Evolutionary conservation across 2,888 invertebrate genomes (phyloP).

Genomic region (Crioceris asparagi): DNA sequence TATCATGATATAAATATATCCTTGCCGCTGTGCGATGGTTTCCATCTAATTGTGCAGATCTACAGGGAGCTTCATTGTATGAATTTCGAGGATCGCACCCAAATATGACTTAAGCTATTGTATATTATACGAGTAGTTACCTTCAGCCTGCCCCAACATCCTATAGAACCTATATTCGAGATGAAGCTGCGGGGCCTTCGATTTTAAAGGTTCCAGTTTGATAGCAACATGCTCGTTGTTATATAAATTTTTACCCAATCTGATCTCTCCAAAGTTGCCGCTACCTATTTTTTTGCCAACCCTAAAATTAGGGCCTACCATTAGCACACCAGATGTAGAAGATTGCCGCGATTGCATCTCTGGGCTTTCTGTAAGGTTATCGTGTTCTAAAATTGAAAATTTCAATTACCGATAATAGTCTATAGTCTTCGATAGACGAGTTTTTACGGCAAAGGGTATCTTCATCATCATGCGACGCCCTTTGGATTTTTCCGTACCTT

Average conservation of each 20-base stretch:
- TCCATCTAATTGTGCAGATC: too few relatives aligned
- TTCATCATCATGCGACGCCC: constrained; percentile 17
- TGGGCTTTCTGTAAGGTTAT: constrained; percentile 17
- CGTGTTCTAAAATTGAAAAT: constrained; percentile 17
- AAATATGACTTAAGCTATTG: too few relatives aligned
- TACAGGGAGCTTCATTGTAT: too few relatives aligned
- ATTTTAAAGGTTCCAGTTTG: constrained; percentile 99
- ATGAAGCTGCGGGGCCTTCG: constrained; percentile 98
- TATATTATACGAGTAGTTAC: too few relatives aligned
- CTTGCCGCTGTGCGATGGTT: too few relatives aligned
- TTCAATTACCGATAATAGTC: constrained; percentile 20
- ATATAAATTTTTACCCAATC: constrained; percentile 99
- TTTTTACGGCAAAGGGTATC: constrained; percentile 14
- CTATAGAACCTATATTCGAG: constrained; percentile 99
- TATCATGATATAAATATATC: too few relatives aligned
- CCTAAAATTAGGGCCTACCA: constrained; percentile 99
- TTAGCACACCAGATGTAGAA: constrained; percentile 81
- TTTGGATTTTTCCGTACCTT: constrained; percentile 1
- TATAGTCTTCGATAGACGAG: constrained; percentile 10
- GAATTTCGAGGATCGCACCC: too few relatives aligned
- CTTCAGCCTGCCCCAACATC: constrained; percentile 93
- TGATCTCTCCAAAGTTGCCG: constrained; percentile 98
- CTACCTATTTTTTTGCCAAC: constrained; percentile 99
- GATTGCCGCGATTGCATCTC: constrained; percentile 71
- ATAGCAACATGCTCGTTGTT: constrained; percentile 99